Evolutionary conservation across 2,888 invertebrate genomes (phyloP).

Genomic region (Tiphia femorata): DNA sequence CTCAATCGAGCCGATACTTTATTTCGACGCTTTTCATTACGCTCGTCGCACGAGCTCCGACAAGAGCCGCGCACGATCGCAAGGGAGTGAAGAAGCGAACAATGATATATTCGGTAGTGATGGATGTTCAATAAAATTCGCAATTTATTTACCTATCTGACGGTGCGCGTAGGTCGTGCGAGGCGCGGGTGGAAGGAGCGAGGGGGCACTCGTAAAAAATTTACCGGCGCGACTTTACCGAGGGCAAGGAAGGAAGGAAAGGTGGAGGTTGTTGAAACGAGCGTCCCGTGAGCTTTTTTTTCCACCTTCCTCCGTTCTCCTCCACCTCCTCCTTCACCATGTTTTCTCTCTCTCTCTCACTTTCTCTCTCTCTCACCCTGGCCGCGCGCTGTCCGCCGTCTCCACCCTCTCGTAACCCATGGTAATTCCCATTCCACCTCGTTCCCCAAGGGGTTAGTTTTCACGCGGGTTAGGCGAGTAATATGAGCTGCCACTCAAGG

Average conservation of each 20-base stretch:
- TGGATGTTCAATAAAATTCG: constrained; percentile 5
- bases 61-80: no score
- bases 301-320: constrained; percentile 10
- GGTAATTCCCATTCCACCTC: constrained; percentile 49
- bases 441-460: constrained; percentile 60
- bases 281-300: constrained; percentile 30
- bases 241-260: no score
- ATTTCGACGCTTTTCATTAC: no score
- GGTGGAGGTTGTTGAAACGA: constrained; percentile 36
- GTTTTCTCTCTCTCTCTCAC: constrained; percentile 9
- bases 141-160: constrained; percentile 16
- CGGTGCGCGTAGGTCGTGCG: background rate
- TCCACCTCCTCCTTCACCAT: constrained; percentile 10
- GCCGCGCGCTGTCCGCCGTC: constrained; percentile 10
- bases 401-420: constrained; percentile 21
- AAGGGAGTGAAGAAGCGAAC: background rate
- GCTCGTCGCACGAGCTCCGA: no score
- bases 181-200: background rate
- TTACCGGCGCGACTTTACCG: constrained; percentile 24
- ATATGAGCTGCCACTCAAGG: constrained; percentile 66
- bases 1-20: no score
- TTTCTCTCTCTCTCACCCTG: constrained; percentile 19
- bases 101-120: background rate
- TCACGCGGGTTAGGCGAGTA: constrained; percentile 64
- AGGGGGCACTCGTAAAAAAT: constrained; percentile 22